A percentile compares a stretch with the other conserved stretches of the same genome.
phyloP scores from a whole-genome alignment of 2,797 vertebrate genomes.

The Etheostoma perlongum region DNA sequence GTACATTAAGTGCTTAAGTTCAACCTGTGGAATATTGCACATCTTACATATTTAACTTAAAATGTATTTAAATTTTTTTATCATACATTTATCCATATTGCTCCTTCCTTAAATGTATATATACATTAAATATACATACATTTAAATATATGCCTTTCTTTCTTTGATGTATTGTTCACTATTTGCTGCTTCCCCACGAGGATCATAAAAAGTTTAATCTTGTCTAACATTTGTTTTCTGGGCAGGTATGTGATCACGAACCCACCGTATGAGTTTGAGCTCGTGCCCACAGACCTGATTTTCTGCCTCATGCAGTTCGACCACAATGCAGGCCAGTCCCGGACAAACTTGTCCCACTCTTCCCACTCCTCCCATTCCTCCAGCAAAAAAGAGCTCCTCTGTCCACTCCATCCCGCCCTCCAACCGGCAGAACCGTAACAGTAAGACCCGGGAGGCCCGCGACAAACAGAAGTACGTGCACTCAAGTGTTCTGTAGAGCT shows the following conservation, averaged over 20 bases:
- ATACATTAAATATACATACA: no score
- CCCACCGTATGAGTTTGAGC: slow-evolving; percentile 97
- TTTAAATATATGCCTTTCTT: not conserved
- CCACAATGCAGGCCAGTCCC: slow-evolving; percentile 98
- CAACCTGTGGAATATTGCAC: not conserved
- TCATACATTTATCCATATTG: not conserved
- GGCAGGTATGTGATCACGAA: slow-evolving; percentile 98
- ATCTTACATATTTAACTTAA: no score
- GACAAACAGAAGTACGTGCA: slow-evolving; percentile 97
- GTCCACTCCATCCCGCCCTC: slow-evolving; percentile 95
- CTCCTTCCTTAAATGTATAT: not conserved
- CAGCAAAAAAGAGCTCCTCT: slow-evolving; percentile 99
- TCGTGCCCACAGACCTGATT: slow-evolving; percentile 98
- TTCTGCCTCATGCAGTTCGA: slow-evolving; percentile 99
- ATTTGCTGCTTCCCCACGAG: not conserved
- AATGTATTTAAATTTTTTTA: not conserved
- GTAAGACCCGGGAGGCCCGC: slow-evolving; percentile 93
- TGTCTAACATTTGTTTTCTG: slow-evolving; percentile 11
- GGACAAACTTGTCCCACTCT: slow-evolving; percentile 97
- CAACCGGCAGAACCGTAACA: slow-evolving; percentile 94
- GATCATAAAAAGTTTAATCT: not conserved
- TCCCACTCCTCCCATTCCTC: slow-evolving; percentile 99
- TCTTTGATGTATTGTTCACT: not conserved
- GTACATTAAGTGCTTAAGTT: not conserved
- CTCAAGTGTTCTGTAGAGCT: slow-evolving; percentile 51